These are phyloP conservation scores for Catagonus wagneri DNA, from an alignment of 2,113 vertebrate species.

Conservation along the genomic window DNA sequence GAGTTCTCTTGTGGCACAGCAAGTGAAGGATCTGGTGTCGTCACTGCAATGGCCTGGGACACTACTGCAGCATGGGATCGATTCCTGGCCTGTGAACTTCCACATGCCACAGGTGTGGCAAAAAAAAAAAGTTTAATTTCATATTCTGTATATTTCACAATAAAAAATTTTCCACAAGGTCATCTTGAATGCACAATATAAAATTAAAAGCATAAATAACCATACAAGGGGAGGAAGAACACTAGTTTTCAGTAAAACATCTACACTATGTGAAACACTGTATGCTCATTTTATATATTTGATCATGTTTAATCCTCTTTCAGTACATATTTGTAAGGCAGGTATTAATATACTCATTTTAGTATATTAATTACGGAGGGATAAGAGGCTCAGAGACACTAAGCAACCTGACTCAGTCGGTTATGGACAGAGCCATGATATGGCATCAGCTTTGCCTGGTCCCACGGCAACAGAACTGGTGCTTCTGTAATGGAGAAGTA, in stretches of 20 bases:
- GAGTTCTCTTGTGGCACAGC: too few species aligned
- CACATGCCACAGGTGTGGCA: too few species aligned
- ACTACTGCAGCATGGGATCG: too few species aligned
- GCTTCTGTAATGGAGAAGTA: not conserved
- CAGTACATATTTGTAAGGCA: not conserved
- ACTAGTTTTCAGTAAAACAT: constrained; percentile 7
- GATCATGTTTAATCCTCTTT: constrained; percentile 15
- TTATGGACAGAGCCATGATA: not conserved
- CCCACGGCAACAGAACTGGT: not conserved
- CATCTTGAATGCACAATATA: not conserved
- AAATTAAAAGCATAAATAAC: constrained; percentile 36
- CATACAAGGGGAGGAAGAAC: not conserved
- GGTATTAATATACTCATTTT: not conserved
- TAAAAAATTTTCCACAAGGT: not conserved
- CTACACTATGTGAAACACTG: not conserved
- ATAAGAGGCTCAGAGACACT: not conserved
- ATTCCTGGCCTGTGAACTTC: too few species aligned
- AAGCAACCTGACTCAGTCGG: not conserved
- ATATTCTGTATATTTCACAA: not conserved
- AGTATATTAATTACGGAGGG: too few species aligned
- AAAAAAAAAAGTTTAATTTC: not conserved
- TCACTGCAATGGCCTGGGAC: too few species aligned
- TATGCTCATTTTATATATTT: not conserved
- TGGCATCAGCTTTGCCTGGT: not conserved
- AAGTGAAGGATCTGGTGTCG: too few species aligned